Conservation (phyloP, 2,888 invertebrate species). For the Cryptus armator region DNA sequence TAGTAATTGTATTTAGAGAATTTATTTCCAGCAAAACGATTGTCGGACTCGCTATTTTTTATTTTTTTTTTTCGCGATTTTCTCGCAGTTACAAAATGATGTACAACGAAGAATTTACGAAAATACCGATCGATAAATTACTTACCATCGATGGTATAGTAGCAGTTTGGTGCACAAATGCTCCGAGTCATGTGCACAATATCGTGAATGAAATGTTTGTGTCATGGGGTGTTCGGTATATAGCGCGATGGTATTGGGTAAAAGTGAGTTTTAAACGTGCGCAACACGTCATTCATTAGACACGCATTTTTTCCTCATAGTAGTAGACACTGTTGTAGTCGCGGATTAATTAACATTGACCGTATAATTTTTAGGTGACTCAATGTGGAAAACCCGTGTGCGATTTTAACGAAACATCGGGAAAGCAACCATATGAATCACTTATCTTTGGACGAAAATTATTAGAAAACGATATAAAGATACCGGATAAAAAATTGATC, state of each 20-base stretch:
- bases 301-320: constrained; percentile 31
- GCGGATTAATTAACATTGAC: constrained; percentile 15
- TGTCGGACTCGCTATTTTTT: not conserved
- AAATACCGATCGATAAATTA: constrained; percentile 90
- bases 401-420: constrained; percentile 88
- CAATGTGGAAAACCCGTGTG: constrained; percentile 89
- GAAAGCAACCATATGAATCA: constrained; percentile 96
- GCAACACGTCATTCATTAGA: constrained; percentile 7
- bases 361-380: constrained; percentile 87
- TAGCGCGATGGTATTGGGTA: constrained; percentile 95
- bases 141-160: constrained; percentile 89
- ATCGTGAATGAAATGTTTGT: constrained; percentile 91
- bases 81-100: constrained; percentile 91
- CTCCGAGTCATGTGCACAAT: constrained; percentile 89
- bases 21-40: not conserved
- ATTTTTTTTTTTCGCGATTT: not conserved
- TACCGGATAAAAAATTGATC: constrained; percentile 88
- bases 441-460: constrained; percentile 88
- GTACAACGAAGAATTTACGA: constrained; percentile 90
- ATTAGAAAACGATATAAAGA: constrained; percentile 78
- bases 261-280: constrained; percentile 87
- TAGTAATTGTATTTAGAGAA: constrained; percentile 79
- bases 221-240: constrained; percentile 90
- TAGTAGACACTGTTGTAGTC: not conserved
- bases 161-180: constrained; percentile 97